Evolutionary conservation across 2,797 vertebrate genomes (phyloP).

Genomic region (Spinus olivaceus): DNA sequence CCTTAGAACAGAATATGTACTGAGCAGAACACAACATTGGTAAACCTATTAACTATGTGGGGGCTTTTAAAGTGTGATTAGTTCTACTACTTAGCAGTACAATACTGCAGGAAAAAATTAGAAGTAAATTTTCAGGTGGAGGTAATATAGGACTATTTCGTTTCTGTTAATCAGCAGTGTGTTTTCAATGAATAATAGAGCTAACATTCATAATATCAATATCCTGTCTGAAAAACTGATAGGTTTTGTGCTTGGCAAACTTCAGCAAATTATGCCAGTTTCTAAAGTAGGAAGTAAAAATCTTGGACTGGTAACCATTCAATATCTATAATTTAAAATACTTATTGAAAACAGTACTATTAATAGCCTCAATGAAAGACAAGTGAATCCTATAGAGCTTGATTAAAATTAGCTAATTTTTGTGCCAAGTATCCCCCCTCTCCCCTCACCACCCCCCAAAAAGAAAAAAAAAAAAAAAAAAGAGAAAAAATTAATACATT

Average conservation of each 20-base stretch:
- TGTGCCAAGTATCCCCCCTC: fast-evolving
- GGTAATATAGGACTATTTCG: neutral
- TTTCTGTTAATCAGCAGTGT: neutral
- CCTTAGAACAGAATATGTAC: neutral
- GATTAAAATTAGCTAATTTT: neutral
- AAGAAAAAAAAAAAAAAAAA: no score
- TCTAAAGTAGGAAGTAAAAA: neutral
- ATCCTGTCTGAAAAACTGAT: neutral
- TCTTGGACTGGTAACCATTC: neutral
- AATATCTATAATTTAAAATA: neutral
- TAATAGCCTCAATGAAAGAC: neutral
- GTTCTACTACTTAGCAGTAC: neutral
- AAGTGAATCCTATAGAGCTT: neutral
- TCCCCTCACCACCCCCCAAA: fast-evolving
- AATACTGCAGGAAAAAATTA: neutral
- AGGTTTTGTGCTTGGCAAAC: neutral
- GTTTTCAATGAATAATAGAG: neutral
- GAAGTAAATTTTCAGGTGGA: neutral
- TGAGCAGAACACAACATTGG: neutral
- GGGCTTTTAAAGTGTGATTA: neutral
- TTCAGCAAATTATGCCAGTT: neutral
- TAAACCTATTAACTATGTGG: neutral
- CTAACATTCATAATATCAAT: neutral
- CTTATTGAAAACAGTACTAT: neutral
- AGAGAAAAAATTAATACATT: neutral